phyloP scores from a whole-genome alignment of 2,888 invertebrate genomes.

The Leucophenga montana region DNA sequence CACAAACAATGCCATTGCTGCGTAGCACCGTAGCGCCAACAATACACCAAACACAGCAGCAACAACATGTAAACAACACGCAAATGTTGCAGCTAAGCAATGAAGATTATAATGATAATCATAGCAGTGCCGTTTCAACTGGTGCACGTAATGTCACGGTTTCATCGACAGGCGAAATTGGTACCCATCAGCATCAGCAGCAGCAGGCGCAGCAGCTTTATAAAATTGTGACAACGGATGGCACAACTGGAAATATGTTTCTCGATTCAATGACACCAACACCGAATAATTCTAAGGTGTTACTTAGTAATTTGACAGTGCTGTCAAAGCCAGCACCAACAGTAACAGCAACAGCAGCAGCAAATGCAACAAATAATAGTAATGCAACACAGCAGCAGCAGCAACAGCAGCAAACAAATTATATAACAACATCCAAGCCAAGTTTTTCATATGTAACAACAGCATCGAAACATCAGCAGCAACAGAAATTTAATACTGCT shows the following conservation, averaged over 20 bases:
- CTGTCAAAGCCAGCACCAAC: slow-evolving; percentile 63
- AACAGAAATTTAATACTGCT: not conserved
- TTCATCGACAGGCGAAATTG: slow-evolving; percentile 62
- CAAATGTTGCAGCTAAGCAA: not conserved
- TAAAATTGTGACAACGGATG: slow-evolving; percentile 71
- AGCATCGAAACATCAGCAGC: slow-evolving; percentile 34
- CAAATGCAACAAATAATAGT: slow-evolving; percentile 46
- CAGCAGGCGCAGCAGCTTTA: too few species aligned
- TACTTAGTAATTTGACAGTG: slow-evolving; percentile 72
- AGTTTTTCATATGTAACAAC: slow-evolving; percentile 67
- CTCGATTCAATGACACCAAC: slow-evolving; percentile 65
- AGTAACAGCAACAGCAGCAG: slow-evolving; percentile 35
- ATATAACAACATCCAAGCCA: slow-evolving; percentile 47
- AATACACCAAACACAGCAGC: slow-evolving; percentile 34
- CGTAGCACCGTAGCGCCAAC: slow-evolving; percentile 16
- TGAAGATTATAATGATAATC: slow-evolving; percentile 24
- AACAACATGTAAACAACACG: not conserved
- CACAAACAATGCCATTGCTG: slow-evolving; percentile 19
- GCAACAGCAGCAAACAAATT: slow-evolving; percentile 50
- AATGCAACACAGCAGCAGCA: too few species aligned
- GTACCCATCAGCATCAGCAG: too few species aligned
- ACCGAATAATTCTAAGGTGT: slow-evolving; percentile 66
- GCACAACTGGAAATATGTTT: slow-evolving; percentile 70
- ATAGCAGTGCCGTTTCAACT: slow-evolving; percentile 39
- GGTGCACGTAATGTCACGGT: slow-evolving; percentile 55